Evolutionary conservation across 2,797 vertebrate genomes (phyloP), one percentile per base, ranked within the genome.

Genomic region (Mus minutoides): DNA sequence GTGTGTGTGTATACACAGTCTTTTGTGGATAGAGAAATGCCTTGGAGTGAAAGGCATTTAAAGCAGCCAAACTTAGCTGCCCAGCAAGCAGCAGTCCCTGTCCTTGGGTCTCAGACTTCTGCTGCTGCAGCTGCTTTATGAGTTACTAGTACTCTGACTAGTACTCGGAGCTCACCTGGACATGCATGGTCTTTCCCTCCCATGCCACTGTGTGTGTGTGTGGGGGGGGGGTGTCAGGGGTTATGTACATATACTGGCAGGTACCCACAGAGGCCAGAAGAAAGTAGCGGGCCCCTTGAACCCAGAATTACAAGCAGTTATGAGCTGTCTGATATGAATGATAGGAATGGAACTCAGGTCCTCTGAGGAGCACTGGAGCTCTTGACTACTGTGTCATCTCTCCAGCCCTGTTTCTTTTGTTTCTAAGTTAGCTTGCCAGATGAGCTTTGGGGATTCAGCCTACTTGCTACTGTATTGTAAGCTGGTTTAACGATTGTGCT

Each of bases 361-460:
- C 49, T 37, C 34, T 19, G 46, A 69, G n/a, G 34, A 71, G 64
- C 46, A n/a, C 34, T 5, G 0, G 13, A 52, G 14, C 43, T 69
- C 31, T 67, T 21, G 21, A 37, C 62, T 49, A 49, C 43, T 1
- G 6, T 7, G 17, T 43, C 43, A 14, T 46, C 37, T 43, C 37
- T 62, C 58, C 58, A 83, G 58, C 58, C 40, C 31, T 21, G 3
- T 19, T 37, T 10, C 29, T 78, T 60, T 91, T 76, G n/a, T 91
- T 94, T 94, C 46, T 86, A 78, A 90, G 21, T 77, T 40, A 40
- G 58, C 60, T 91, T 90, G 54, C 62, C 80, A 62, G 69, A 69
- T 34, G 76, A 94, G n/a, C 76, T 88, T 40, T 34, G 40, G 91
- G 56, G 31, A 93, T 54, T 89, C 29, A 0, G 9, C 82, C 67